A percentile compares a stretch with the other conserved stretches of the same genome.
These are phyloP conservation scores for Phengaris arion DNA, from an alignment of 2,888 invertebrate genomes.

Conservation along the genomic window DNA sequence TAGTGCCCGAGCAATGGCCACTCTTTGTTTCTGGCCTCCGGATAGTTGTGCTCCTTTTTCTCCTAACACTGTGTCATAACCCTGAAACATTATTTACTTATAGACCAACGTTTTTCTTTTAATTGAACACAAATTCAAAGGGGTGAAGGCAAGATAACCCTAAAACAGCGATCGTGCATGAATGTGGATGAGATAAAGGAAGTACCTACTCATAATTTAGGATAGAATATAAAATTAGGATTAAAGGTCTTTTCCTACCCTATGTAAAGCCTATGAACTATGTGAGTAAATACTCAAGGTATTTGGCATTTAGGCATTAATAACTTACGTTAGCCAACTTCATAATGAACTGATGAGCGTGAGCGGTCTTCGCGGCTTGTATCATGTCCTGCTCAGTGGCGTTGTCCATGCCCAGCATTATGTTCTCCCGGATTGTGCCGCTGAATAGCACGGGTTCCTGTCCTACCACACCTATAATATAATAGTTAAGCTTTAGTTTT, in stretches of 20 bases:
- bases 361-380: conserved; percentile 84
- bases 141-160: too few relatives aligned
- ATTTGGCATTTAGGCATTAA: not conserved
- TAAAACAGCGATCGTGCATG: too few relatives aligned
- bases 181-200: too few relatives aligned
- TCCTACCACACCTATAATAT: conserved; percentile 84
- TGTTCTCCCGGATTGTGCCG: conserved; percentile 85
- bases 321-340: conserved; percentile 82
- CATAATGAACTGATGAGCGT: conserved; percentile 87
- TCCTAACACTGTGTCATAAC: conserved; percentile 87
- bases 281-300: not conserved
- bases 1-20: conserved; percentile 90
- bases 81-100: conserved; percentile 55
- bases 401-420: conserved; percentile 83
- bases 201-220: too few relatives aligned
- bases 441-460: conserved; percentile 94
- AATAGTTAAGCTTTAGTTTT: not conserved
- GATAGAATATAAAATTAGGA: too few relatives aligned
- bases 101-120: too few relatives aligned
- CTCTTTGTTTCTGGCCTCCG: conserved; percentile 90
- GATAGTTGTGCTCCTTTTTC: conserved; percentile 88
- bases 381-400: conserved; percentile 83
- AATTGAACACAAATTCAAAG: too few relatives aligned
- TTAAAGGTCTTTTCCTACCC: too few relatives aligned
- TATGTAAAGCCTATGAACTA: not conserved